phyloP scores from a whole-genome alignment of 2,113 vertebrate species.

The Erythrocebus patas region DNA sequence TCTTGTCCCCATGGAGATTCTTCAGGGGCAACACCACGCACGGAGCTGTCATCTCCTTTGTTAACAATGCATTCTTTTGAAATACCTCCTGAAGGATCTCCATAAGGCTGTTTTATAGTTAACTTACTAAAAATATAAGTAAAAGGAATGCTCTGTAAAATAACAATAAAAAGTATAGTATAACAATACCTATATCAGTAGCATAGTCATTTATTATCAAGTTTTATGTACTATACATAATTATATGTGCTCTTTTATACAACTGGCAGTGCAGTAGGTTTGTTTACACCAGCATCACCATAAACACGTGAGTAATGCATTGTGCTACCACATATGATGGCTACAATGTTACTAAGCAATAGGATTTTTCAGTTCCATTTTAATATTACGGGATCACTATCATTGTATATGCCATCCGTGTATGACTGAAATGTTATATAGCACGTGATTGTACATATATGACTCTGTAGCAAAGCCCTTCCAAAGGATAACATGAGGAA shows the following conservation, averaged over 20 bases:
- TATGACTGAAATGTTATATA: not conserved
- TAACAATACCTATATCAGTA: not conserved
- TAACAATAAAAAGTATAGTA: not conserved
- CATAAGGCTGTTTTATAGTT: not conserved
- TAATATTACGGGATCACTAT: not conserved
- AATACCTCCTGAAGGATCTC: not conserved
- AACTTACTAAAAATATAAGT: not conserved
- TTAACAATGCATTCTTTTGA: not conserved
- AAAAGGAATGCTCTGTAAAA: not conserved
- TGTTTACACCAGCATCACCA: not conserved
- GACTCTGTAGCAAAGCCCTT: not conserved
- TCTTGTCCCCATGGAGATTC: not conserved
- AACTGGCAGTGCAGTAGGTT: not conserved
- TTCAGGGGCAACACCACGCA: not conserved
- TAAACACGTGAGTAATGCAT: not conserved
- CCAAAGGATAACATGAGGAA: not conserved
- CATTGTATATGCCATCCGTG: not conserved
- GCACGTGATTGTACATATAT: not conserved
- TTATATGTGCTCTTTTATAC: not conserved
- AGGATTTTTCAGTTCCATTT: not conserved
- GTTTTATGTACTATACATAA: not conserved
- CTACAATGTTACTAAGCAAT: not conserved
- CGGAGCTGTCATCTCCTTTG: not conserved
- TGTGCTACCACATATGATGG: not conserved
- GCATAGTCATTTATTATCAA: not conserved